Percentiles rank a stretch among this genome's conserved stretches.
Conservation (phyloP, 2,888 invertebrate species). For the Brenthis daphne region DNA sequence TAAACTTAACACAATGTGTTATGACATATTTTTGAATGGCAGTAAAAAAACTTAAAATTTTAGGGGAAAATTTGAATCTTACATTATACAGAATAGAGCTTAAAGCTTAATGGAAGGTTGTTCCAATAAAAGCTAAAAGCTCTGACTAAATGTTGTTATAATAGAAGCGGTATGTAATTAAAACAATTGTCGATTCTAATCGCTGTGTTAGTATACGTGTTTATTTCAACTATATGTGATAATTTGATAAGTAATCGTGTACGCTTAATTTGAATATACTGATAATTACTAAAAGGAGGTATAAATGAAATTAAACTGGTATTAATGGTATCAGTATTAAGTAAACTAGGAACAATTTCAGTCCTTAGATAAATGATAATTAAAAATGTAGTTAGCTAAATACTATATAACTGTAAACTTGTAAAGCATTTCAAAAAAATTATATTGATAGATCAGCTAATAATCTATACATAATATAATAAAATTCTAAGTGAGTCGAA, state of each 20-base stretch:
- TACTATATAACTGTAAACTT: no score
- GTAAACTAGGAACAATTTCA: no score
- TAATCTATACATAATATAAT: no score
- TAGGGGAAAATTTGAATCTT: neutral
- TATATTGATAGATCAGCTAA: no score
- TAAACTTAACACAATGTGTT: neutral
- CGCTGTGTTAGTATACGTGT: neutral
- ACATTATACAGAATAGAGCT: neutral
- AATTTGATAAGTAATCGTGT: neutral
- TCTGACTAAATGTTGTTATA: neutral
- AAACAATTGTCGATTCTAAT: conserved; percentile 3
- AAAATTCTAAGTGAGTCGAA: no score
- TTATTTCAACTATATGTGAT: neutral
- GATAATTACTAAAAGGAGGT: no score
- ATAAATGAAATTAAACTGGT: no score
- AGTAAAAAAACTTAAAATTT: neutral
- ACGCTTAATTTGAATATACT: no score
- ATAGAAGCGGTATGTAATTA: neutral
- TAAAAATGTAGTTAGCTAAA: no score
- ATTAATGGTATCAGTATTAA: no score
- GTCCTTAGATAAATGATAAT: no score
- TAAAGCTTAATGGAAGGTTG: neutral
- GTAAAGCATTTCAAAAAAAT: no score
- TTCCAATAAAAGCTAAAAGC: neutral
- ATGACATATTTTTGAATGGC: neutral